Conservation (phyloP, 92 coral and sea anemone genomes). For the Chrysogorgia sp. region DNA sequence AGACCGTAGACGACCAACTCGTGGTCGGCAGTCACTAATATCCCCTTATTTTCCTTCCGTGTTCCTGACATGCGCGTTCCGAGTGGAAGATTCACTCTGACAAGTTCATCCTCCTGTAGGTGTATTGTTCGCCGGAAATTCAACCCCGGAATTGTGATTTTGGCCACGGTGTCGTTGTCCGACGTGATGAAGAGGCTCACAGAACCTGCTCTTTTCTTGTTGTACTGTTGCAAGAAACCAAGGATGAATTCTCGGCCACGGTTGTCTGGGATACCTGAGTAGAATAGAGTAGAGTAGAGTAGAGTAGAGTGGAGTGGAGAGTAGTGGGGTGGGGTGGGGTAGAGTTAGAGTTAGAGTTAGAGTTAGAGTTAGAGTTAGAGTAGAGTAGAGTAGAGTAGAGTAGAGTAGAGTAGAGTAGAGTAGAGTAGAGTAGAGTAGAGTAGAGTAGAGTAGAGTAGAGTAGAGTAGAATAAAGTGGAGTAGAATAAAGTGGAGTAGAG, state of each 20-base stretch:
- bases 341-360: too few relatives aligned
- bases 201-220: constrained; percentile 26
- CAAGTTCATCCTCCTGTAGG: constrained; percentile 24
- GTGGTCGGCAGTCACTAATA: constrained; percentile 65
- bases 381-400: too few relatives aligned
- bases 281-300: too few relatives aligned
- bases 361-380: too few relatives aligned
- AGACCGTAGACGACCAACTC: constrained; percentile 74
- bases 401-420: too few relatives aligned
- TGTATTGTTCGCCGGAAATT: neutral
- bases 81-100: constrained; percentile 64
- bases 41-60: constrained; percentile 62
- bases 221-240: constrained; percentile 36
- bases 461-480: too few relatives aligned
- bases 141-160: constrained; percentile 8
- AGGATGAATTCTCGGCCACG: constrained; percentile 44
- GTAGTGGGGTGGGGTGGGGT: too few relatives aligned
- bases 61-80: constrained; percentile 53
- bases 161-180: constrained; percentile 20
- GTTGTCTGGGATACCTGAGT: constrained; percentile 37
- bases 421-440: too few relatives aligned
- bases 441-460: too few relatives aligned
- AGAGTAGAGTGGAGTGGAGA: too few relatives aligned
- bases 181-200: constrained; percentile 34
- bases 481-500: too few relatives aligned